Evolutionary conservation across 2,797 vertebrate species (phyloP).

Genomic region (Melanotaenia nigrans): DNA sequence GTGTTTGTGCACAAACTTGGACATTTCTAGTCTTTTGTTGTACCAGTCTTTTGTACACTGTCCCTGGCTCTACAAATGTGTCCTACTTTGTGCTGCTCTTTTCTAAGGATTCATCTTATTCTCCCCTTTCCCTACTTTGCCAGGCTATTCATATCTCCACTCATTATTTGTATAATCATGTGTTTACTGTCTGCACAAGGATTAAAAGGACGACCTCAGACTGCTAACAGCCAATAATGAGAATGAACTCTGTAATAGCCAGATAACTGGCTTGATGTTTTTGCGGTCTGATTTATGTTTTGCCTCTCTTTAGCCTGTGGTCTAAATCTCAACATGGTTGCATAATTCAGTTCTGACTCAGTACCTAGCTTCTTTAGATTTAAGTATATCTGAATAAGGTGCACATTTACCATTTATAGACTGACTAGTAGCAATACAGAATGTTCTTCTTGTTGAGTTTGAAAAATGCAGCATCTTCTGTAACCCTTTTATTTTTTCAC

Average conservation of each 20-base stretch:
- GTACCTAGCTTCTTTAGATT: constrained; percentile 18
- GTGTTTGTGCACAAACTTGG: neutral
- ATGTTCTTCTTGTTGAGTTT: neutral
- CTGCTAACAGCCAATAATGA: constrained; percentile 55
- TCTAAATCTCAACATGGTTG: constrained; percentile 32
- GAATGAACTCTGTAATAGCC: constrained; percentile 43
- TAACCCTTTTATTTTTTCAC: constrained; percentile 35
- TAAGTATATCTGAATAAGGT: constrained; percentile 8
- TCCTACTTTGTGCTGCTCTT: constrained; percentile 8
- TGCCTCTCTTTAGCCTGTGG: constrained; percentile 42
- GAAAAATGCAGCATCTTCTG: neutral
- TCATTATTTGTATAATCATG: constrained; percentile 54
- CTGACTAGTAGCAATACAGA: neutral
- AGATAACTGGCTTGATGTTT: constrained; percentile 41
- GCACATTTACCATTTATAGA: neutral
- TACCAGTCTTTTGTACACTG: neutral
- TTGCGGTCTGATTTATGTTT: constrained; percentile 39
- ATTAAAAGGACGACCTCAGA: constrained; percentile 49
- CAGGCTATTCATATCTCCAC: constrained; percentile 27
- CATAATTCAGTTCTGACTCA: constrained; percentile 13
- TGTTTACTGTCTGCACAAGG: constrained; percentile 49
- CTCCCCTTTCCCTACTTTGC: constrained; percentile 14
- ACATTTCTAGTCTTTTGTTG: constrained; percentile 4
- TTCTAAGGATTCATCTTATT: constrained; percentile 15
- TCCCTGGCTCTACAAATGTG: constrained; percentile 2